phyloP scores from a whole-genome alignment of 2,797 vertebrate species.

The Manis javanica region DNA sequence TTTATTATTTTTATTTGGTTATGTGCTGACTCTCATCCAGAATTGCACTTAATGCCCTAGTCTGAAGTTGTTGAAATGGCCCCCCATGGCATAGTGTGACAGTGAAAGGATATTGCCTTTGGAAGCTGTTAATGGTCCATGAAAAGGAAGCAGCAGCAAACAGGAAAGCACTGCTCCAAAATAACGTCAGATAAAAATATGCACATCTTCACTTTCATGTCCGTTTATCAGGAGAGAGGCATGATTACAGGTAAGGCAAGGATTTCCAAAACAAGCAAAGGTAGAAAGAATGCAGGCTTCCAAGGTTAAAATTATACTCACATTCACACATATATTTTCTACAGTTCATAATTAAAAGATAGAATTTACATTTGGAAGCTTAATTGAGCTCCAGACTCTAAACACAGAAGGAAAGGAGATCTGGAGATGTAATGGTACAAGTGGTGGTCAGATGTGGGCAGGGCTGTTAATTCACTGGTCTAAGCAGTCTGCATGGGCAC shows the following conservation, averaged over 20 bases:
- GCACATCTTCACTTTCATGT: slow-evolving; percentile 74
- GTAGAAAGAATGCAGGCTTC: slow-evolving; percentile 47
- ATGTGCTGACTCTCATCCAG: slow-evolving; percentile 90
- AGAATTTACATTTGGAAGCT: slow-evolving; percentile 64
- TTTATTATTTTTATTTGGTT: slow-evolving; percentile 92
- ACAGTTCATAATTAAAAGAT: slow-evolving; percentile 65
- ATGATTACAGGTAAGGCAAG: slow-evolving; percentile 54
- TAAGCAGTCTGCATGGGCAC: neutral
- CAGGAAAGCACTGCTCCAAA: slow-evolving; percentile 84
- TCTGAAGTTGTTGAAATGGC: slow-evolving; percentile 89
- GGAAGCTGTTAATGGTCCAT: slow-evolving; percentile 89
- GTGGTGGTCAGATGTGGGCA: neutral
- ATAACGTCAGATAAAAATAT: slow-evolving; percentile 84
- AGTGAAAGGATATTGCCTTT: slow-evolving; percentile 90
- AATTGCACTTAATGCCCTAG: slow-evolving; percentile 89
- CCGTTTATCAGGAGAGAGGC: slow-evolving; percentile 54
- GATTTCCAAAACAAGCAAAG: slow-evolving; percentile 56
- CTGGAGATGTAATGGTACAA: neutral
- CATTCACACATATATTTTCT: slow-evolving; percentile 51
- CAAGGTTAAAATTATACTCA: neutral
- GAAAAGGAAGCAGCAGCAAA: slow-evolving; percentile 87
- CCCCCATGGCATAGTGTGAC: slow-evolving; percentile 89
- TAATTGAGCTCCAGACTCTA: slow-evolving; percentile 39
- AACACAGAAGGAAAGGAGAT: neutral
- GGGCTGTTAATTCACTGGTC: neutral